Conservation (phyloP, 2,888 invertebrate species). For the Physocephala rufipes region DNA sequence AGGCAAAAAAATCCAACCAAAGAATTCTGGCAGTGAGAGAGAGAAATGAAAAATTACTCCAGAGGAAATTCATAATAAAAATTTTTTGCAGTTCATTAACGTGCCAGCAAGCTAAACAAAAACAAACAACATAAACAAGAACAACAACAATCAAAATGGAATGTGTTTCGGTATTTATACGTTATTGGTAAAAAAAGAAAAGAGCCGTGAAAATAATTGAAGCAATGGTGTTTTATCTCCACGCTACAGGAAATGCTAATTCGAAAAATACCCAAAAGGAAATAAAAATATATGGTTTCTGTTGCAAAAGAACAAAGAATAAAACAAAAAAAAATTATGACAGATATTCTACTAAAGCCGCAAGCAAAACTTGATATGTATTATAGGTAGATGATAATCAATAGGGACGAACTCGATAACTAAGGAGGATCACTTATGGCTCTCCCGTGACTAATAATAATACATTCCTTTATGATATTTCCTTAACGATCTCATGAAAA, state of each 20-base stretch:
- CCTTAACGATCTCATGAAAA: no score
- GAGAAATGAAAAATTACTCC: background rate
- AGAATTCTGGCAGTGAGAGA: background rate
- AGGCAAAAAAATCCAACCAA: no score
- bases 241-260: no score
- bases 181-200: no score
- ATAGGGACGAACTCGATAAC: background rate
- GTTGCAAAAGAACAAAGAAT: no score
- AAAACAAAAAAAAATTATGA: no score
- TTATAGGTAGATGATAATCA: background rate
- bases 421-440: background rate
- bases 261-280: background rate
- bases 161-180: constrained; percentile 11
- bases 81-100: constrained; percentile 30
- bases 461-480: no score
- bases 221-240: no score
- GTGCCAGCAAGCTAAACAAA: constrained; percentile 7
- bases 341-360: no score
- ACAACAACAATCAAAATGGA: constrained; percentile 13
- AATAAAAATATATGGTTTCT: background rate
- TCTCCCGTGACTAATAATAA: no score
- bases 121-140: constrained; percentile 1
- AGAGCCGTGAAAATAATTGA: no score
- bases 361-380: constrained; percentile 9
- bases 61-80: constrained; percentile 18